These are phyloP conservation scores for Pterostichus niger DNA, from an alignment of 2,888 invertebrate genomes.

Conservation along the genomic window DNA sequence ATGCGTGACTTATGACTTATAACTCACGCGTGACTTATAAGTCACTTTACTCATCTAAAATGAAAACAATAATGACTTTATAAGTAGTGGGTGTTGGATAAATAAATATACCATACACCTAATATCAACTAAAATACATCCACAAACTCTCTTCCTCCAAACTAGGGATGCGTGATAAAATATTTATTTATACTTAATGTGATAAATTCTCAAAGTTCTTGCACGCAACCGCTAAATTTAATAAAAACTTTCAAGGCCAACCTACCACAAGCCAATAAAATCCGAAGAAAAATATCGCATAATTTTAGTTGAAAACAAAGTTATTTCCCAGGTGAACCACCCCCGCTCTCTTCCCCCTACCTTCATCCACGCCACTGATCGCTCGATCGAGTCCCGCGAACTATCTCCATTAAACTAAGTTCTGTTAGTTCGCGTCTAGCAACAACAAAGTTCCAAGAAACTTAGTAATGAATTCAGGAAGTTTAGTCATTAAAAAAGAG, in stretches of 20 bases:
- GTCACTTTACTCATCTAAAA: too few species aligned
- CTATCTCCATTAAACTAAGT: conserved; percentile 71
- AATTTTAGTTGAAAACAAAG: conserved; percentile 3
- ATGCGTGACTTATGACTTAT: too few species aligned
- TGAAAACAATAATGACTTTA: too few species aligned
- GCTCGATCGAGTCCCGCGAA: conserved; percentile 68
- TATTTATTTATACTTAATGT: conserved; percentile 22
- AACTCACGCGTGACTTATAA: too few species aligned
- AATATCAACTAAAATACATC: conserved; percentile 23
- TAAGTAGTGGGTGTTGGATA: too few species aligned
- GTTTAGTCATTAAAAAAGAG: conserved; percentile 67
- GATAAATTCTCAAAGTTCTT: conserved; percentile 1
- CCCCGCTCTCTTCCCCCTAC: background rate
- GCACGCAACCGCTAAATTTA: conserved; percentile 31
- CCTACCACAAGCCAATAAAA: conserved; percentile 5
- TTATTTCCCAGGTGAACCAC: background rate
- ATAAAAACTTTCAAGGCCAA: conserved; percentile 37
- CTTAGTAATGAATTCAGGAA: conserved; percentile 70
- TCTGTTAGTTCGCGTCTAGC: conserved; percentile 42
- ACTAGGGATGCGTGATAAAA: conserved; percentile 10
- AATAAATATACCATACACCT: too few species aligned
- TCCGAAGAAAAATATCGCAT: conserved; percentile 1
- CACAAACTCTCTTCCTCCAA: conserved; percentile 26
- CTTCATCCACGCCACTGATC: conserved; percentile 2
- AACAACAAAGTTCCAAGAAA: conserved; percentile 68